phyloP scores from a whole-genome alignment of 2,888 invertebrate genomes.

The Agrotis puta region DNA sequence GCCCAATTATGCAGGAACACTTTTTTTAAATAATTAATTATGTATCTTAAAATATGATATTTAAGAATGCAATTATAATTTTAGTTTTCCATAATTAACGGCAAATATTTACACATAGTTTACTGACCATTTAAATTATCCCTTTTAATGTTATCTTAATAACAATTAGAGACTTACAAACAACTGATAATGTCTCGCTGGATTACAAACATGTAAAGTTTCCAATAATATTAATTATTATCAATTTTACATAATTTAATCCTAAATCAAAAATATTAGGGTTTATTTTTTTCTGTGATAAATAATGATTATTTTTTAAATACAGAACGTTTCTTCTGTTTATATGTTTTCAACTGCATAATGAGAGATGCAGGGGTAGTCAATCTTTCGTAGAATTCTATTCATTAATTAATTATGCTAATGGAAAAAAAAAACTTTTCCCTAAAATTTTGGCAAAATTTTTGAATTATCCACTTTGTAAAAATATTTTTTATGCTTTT shows the following conservation, averaged over 20 bases:
- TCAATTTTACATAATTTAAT: constrained; percentile 20
- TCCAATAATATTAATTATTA: constrained; percentile 33
- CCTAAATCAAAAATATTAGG: too few species aligned
- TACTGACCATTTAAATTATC: constrained; percentile 43
- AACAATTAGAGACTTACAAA: constrained; percentile 44
- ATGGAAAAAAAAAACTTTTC: too few species aligned
- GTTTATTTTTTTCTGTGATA: neutral
- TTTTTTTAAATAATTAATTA: neutral
- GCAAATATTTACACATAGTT: constrained; percentile 54
- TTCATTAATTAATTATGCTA: too few species aligned
- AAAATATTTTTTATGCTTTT: neutral
- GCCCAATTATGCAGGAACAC: neutral
- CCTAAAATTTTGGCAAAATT: neutral
- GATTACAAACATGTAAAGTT: constrained; percentile 52
- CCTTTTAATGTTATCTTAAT: constrained; percentile 44
- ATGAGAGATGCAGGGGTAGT: too few species aligned
- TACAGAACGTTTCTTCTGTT: neutral
- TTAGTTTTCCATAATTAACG: constrained; percentile 53
- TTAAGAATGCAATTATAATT: constrained; percentile 18
- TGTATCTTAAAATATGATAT: constrained; percentile 5
- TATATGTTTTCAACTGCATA: neutral
- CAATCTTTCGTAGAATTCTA: neutral
- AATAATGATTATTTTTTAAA: neutral
- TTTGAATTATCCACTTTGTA: neutral
- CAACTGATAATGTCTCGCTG: constrained; percentile 50